Base-by-base conservation (phyloP, 2,113 vertebrate genomes). In the Melospiza georgiana region DNA sequence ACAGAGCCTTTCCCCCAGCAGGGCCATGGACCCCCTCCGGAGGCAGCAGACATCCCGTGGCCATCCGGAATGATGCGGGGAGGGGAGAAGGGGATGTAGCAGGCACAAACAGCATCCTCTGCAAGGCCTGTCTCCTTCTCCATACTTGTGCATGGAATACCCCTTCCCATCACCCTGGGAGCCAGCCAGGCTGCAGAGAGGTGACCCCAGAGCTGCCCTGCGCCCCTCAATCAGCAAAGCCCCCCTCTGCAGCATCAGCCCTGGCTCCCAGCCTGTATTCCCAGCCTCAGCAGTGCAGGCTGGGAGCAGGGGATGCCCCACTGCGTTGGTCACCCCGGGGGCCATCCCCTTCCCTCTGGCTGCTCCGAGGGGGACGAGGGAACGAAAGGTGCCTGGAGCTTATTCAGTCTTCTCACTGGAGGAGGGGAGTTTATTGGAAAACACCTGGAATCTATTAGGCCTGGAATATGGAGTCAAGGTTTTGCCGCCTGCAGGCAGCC, bases 401-500 rank as follows among this genome's bases (percentile, higher is more conserved):
- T 76, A 57, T 83, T 90, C 78, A 59, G 63, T 48, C 91, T 65
- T 71, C 95, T 95, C 3, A 15, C 87, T 94, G 84, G 86, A 95
- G 94, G 83, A 96, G 96, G 92, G 84, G 79, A 93, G 92, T 96
- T 97, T 95, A 94, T 95, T 95, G 95, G 95, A 95, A 92, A 95
- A 94, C 98, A 98, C 97, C 97, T 98, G 98, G 97, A 98, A 97
- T 79, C 96, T 97, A 98, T 98, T 97, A 97, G 94, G 80, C 58
- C 95, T 33, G 95, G 95, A 80, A 93, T 96, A 94, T 86, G 93
- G 97, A 96, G 95, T 97, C 97, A 90, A 96, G 93, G 95, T 95
- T 93, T 97, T 96, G 96, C 97, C 62, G 97, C 97, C 97, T 97
- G 96, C 95, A 97, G 97, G 97, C 97, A 97, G 96, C 97, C 94